Conservation (phyloP, 2,113 vertebrate genomes). For the Talpa occidentalis region DNA sequence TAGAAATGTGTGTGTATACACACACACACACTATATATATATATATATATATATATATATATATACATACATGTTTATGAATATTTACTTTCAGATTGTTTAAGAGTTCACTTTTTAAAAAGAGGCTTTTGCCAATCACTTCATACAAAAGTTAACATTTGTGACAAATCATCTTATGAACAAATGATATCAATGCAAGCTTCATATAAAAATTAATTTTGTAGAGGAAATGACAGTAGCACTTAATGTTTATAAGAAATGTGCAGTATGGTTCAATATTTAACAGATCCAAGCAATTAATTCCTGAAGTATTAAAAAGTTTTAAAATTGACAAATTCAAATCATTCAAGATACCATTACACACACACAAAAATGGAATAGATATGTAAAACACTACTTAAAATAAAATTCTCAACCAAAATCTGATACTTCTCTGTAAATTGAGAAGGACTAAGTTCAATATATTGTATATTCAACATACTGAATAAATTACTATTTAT, state of each 20-base stretch:
- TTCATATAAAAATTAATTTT: conserved; percentile 50
- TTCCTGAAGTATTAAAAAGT: conserved; percentile 50
- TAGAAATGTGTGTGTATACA: neutral
- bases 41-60: neutral
- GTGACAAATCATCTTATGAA: conserved; percentile 46
- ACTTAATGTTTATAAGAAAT: conserved; percentile 41
- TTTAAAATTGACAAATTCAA: conserved; percentile 66
- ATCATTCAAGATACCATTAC: conserved; percentile 65
- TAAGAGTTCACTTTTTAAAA: neutral
- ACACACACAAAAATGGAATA: conserved; percentile 21
- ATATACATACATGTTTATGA: neutral
- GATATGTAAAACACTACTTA: conserved; percentile 68
- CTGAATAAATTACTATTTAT: neutral
- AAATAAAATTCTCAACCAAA: conserved; percentile 53
- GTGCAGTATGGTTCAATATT: neutral
- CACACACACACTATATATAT: neutral
- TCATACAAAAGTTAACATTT: conserved; percentile 42
- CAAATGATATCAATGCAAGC: conserved; percentile 12
- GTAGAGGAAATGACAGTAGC: neutral
- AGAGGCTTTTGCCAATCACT: neutral
- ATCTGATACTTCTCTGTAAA: conserved; percentile 57
- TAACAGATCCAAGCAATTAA: conserved; percentile 53
- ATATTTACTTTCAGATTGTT: conserved; percentile 40
- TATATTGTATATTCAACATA: neutral
- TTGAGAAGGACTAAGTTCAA: neutral